Evolutionary conservation across 2,888 invertebrate genomes (phyloP), one percentile per base, ranked within the genome.

Genomic region (Tiphia femorata): DNA sequence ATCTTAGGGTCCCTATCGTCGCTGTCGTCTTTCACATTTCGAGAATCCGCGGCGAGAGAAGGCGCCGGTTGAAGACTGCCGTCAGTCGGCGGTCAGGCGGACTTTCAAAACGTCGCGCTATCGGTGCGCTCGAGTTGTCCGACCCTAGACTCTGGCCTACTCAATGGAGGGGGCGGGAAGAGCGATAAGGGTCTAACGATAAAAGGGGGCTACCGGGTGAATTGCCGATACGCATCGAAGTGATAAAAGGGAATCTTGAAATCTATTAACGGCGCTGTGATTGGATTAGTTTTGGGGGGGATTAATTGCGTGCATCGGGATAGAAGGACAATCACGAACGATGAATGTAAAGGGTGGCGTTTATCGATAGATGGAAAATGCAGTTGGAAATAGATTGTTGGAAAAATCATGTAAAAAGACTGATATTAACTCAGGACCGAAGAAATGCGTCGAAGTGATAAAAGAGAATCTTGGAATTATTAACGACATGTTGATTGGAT

Each of bases 71-170:
- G 49, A 12, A 20, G 27, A 19, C 20, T 12, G 25, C 17, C 14
- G 35, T 57, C 30, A 42, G 50, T 59, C 37, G 25, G 42, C n/a
- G n/a, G n/a, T n/a, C n/a, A n/a, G n/a, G n/a, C n/a, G n/a, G n/a
- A n/a, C 40, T 54, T 57, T 54, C 6, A 57, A 60, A 60, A 51
- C 38, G 49, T 6, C 51, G 49, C 50, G 47, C 40, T 47, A 25
- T 17, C 46, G 49, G 35, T 27, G 19, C 42, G 27, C 25, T 20
- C 21, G 46, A 14, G 27, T 23, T 29, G 25, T 46, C 42, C 35
- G 12, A 3, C 38, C 7, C n/a, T 5, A 5, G 17, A 7, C 19
- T 3, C 20, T 20, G 14, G 1, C 1, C 12, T 14, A 3, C 33
- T n/a, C 33, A 5, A 14, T 3, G 2, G 33, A n/a, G 33, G 30